These are phyloP conservation scores for Lethenteron reissneri DNA, from an alignment of 2,113 vertebrate species.

Conservation along the genomic window DNA sequence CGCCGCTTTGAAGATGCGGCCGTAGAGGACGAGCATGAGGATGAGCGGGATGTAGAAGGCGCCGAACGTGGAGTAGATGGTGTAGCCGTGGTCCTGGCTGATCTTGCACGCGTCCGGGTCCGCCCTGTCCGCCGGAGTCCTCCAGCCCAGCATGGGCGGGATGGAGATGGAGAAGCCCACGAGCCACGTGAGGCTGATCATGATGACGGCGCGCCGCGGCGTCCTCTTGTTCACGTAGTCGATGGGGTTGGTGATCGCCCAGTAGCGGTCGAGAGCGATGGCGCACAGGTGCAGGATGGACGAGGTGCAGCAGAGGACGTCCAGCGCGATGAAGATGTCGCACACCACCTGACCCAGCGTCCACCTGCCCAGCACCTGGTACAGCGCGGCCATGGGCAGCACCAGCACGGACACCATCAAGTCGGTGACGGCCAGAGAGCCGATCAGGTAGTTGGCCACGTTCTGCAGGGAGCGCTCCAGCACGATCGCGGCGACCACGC, in stretches of 20 bases:
- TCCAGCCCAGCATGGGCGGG: constrained; percentile 91
- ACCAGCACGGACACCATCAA: constrained; percentile 95
- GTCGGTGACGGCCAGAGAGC: constrained; percentile 82
- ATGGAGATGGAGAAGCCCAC: constrained; percentile 92
- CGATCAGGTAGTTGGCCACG: constrained; percentile 91
- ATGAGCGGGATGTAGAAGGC: constrained; percentile 89
- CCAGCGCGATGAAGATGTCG: constrained; percentile 82
- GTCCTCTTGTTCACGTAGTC: constrained; percentile 94
- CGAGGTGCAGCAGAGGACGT: constrained; percentile 90
- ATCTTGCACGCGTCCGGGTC: constrained; percentile 73
- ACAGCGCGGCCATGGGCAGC: constrained; percentile 81
- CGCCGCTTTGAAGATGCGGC: constrained; percentile 73
- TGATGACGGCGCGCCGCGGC: constrained; percentile 51
- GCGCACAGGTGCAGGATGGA: constrained; percentile 94
- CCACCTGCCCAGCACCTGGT: constrained; percentile 95
- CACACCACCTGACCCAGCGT: constrained; percentile 79
- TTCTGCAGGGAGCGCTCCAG: constrained; percentile 87
- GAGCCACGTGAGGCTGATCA: constrained; percentile 85
- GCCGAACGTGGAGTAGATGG: constrained; percentile 91
- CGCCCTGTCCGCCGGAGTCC: constrained; percentile 69
- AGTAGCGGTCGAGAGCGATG: constrained; percentile 90
- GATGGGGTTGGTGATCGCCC: constrained; percentile 90
- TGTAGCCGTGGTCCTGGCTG: constrained; percentile 86
- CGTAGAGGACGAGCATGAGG: constrained; percentile 85
- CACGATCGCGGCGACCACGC: constrained; percentile 74